phyloP scores from a whole-genome alignment of 2,888 invertebrate genomes.

The Meiosimyza platycephala region DNA sequence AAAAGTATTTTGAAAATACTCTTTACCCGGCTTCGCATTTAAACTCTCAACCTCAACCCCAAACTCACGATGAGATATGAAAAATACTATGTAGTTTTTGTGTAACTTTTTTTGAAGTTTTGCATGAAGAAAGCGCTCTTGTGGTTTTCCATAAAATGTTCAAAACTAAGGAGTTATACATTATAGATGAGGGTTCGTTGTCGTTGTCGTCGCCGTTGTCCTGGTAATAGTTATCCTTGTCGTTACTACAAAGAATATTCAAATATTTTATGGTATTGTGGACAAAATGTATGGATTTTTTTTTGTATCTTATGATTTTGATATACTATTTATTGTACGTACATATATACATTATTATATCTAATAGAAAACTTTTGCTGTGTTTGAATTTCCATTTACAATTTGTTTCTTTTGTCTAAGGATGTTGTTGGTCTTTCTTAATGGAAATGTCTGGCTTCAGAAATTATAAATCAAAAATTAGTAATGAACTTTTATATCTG shows the following conservation, averaged over 20 bases:
- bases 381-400: slow-evolving; percentile 34
- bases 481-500: slow-evolving; percentile 17
- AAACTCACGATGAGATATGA: background rate
- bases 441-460: slow-evolving; percentile 12
- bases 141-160: slow-evolving; percentile 43
- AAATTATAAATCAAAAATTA: slow-evolving; percentile 38
- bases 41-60: background rate
- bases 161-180: slow-evolving; percentile 38
- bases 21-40: background rate
- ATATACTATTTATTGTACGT: background rate
- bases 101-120: slow-evolving; percentile 37
- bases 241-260: slow-evolving; percentile 42
- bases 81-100: slow-evolving; percentile 21
- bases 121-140: slow-evolving; percentile 42
- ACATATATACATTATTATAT: slow-evolving; percentile 1
- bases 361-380: slow-evolving; percentile 20
- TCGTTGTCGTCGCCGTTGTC: slow-evolving; percentile 21
- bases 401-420: slow-evolving; percentile 36
- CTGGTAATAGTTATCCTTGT: slow-evolving; percentile 13
- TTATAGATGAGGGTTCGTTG: slow-evolving; percentile 23
- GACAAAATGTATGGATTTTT: slow-evolving; percentile 48
- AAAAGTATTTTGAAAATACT: slow-evolving; percentile 16
- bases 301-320: slow-evolving; percentile 46
- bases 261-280: slow-evolving; percentile 54
- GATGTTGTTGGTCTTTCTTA: slow-evolving; percentile 1